Conservation (phyloP, 2,888 invertebrate genomes). For the Neuroscelio doddi region DNA sequence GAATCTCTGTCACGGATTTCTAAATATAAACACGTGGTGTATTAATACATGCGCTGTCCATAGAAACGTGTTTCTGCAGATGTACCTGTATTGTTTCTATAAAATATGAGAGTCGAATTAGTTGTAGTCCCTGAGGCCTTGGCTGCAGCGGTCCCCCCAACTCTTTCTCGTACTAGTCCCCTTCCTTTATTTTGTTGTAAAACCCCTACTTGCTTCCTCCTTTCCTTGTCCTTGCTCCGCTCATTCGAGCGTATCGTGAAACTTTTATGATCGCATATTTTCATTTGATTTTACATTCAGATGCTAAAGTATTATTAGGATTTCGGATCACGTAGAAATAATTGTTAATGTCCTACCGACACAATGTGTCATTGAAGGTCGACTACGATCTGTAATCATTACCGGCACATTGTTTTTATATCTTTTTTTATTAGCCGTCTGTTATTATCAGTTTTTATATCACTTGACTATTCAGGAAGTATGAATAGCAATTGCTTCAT, state of each 20-base stretch:
- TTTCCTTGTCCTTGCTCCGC: slow-evolving; percentile 20
- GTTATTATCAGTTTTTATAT: too few species aligned
- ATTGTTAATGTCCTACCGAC: too few species aligned
- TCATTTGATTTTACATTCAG: slow-evolving; percentile 8
- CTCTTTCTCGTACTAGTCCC: slow-evolving; percentile 2
- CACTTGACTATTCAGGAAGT: too few species aligned
- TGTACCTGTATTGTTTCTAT: background rate
- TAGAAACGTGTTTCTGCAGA: slow-evolving; percentile 2
- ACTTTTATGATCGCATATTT: slow-evolving; percentile 7
- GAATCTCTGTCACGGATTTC: too few species aligned
- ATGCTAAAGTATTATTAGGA: too few species aligned
- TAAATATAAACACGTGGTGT: slow-evolving; percentile 6
- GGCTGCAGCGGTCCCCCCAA: slow-evolving; percentile 41
- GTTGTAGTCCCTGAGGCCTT: slow-evolving; percentile 51
- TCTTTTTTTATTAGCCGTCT: too few species aligned
- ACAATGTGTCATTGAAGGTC: too few species aligned
- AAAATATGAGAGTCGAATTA: slow-evolving; percentile 33
- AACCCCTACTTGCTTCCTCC: slow-evolving; percentile 27
- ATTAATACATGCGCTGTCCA: background rate
- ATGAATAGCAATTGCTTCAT: too few species aligned
- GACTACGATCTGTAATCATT: too few species aligned
- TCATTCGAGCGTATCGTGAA: background rate
- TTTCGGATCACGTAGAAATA: too few species aligned
- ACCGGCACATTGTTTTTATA: too few species aligned
- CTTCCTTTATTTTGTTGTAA: slow-evolving; percentile 13